A percentile compares a stretch with the other conserved stretches of the same genome.
These are phyloP conservation scores for Heliangelus exortis DNA, from an alignment of 2,797 vertebrate genomes.

Conservation along the genomic window DNA sequence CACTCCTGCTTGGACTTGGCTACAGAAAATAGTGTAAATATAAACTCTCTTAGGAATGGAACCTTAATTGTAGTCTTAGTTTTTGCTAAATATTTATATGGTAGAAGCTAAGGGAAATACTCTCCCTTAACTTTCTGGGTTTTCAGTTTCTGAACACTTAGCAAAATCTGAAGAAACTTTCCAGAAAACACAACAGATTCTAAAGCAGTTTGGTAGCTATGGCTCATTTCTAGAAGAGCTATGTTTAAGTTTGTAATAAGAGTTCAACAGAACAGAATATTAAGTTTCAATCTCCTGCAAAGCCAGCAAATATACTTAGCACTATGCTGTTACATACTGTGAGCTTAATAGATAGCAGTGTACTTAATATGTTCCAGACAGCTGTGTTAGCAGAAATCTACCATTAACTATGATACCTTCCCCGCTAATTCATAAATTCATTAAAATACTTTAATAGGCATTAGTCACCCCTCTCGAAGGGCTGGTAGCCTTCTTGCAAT, in stretches of 20 bases:
- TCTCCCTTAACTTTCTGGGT: background rate
- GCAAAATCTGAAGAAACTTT: background rate
- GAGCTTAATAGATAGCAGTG: background rate
- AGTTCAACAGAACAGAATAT: background rate
- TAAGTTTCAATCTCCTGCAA: background rate
- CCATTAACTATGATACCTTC: conserved; percentile 40
- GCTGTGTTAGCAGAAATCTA: conserved; percentile 36
- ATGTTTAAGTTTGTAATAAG: background rate
- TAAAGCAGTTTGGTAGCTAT: background rate
- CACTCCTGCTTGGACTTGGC: background rate
- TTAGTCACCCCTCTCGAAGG: conserved; percentile 34
- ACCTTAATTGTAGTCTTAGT: background rate
- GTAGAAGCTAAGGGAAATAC: background rate
- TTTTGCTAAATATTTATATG: background rate
- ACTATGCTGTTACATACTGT: background rate
- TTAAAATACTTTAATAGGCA: conserved; percentile 47
- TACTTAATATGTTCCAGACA: conserved; percentile 1
- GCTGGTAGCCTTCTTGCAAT: background rate
- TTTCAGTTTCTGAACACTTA: background rate
- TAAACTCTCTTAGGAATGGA: background rate
- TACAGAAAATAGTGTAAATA: background rate
- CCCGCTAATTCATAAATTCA: conserved; percentile 34
- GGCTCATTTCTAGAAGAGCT: background rate
- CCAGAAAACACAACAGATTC: background rate
- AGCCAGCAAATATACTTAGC: background rate